phyloP scores from a whole-genome alignment of 2,888 invertebrate genomes.

The Drosophila heteroneura region DNA sequence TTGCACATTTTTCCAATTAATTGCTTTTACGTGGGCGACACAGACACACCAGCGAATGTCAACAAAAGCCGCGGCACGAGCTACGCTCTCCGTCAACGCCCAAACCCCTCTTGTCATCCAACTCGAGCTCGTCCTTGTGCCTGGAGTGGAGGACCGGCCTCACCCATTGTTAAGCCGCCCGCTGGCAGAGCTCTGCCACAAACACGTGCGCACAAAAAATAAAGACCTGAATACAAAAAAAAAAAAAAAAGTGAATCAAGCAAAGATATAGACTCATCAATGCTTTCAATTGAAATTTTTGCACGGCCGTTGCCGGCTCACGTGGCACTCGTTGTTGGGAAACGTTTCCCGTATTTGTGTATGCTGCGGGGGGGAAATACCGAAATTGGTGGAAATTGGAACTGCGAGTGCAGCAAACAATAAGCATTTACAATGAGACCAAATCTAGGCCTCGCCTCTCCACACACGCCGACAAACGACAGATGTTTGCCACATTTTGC shows the following conservation, averaged over 20 bases:
- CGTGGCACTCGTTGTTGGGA: conserved; percentile 39
- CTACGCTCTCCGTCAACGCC: conserved; percentile 1
- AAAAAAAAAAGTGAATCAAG: conserved; percentile 16
- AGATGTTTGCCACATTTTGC: conserved; percentile 59
- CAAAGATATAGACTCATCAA: conserved; percentile 74
- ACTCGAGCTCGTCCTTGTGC: conserved; percentile 8
- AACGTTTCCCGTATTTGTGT: conserved; percentile 55
- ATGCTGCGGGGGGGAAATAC: conserved; percentile 19
- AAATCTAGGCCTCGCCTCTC: conserved; percentile 51
- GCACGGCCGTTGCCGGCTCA: conserved; percentile 62
- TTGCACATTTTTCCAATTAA: conserved; percentile 81
- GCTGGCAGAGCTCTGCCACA: conserved; percentile 64
- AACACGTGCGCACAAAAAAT: conserved; percentile 49
- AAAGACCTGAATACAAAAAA: not conserved
- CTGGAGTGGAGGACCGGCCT: not conserved
- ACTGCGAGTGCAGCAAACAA: conserved; percentile 70
- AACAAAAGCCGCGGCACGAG: conserved; percentile 65
- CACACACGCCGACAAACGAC: conserved; percentile 21
- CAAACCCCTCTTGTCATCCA: not conserved
- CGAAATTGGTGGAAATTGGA: conserved; percentile 71
- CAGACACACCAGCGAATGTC: conserved; percentile 58
- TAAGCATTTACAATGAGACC: conserved; percentile 57
- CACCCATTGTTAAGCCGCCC: conserved; percentile 48
- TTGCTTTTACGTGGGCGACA: conserved; percentile 72
- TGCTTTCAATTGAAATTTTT: conserved; percentile 78